Percentiles rank a stretch among this genome's conserved stretches.
These are phyloP conservation scores for Dioctria linearis DNA, from an alignment of 2,888 invertebrate genomes.

Conservation along the genomic window DNA sequence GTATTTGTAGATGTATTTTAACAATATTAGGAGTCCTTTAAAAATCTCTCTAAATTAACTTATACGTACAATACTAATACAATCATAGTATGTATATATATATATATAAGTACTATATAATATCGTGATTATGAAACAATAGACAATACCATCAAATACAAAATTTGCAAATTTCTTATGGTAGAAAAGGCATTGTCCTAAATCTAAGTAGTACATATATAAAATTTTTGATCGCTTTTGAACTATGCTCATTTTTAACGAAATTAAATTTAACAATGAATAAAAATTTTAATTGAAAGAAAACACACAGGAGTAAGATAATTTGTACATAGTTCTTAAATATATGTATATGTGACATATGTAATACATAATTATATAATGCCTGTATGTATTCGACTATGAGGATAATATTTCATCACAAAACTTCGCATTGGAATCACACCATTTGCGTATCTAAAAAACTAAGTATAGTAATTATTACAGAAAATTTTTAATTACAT, in stretches of 20 bases:
- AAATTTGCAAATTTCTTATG: background rate
- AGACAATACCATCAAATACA: background rate
- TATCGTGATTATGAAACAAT: background rate
- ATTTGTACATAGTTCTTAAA: conserved; percentile 16
- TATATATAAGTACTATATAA: too few relatives aligned
- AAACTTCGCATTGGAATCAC: conserved; percentile 22
- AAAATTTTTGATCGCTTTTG: background rate
- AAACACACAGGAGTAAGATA: conserved; percentile 8
- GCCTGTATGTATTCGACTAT: background rate
- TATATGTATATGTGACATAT: conserved; percentile 14
- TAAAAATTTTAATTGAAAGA: conserved; percentile 33
- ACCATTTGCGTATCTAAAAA: conserved; percentile 37
- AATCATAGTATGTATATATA: too few relatives aligned
- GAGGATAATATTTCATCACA: conserved; percentile 44
- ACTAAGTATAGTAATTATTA: conserved; percentile 27
- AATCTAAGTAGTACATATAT: background rate
- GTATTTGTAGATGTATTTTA: too few relatives aligned
- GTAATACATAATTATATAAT: conserved; percentile 5
- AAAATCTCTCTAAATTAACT: too few relatives aligned
- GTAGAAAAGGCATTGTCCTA: background rate
- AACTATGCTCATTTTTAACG: conserved; percentile 35
- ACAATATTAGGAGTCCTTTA: too few relatives aligned
- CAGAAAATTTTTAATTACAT: background rate
- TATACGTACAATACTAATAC: too few relatives aligned
- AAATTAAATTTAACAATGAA: conserved; percentile 31